Evolutionary conservation across 2,888 invertebrate species (phyloP).

Genomic region (Coenonympha glycerion): DNA sequence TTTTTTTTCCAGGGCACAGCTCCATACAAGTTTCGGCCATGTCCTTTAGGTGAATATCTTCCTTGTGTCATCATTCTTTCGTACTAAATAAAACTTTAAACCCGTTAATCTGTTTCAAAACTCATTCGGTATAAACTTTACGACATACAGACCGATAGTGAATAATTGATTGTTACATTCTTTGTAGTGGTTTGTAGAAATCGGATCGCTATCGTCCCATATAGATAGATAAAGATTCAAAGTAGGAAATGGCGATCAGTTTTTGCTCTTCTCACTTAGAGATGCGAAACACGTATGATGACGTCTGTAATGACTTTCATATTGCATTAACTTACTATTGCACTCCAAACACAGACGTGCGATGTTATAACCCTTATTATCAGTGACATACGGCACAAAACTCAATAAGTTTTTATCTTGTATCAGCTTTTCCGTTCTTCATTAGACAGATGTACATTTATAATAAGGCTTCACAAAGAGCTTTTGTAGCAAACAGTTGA

Average conservation of each 20-base stretch:
- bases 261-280: slow-evolving; percentile 28
- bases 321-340: slow-evolving; percentile 14
- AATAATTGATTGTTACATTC: too few relatives aligned
- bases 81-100: too few relatives aligned
- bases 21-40: too few relatives aligned
- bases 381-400: not conserved
- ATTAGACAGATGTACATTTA: slow-evolving; percentile 17
- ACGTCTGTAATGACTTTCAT: slow-evolving; percentile 24
- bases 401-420: not conserved
- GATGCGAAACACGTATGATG: slow-evolving; percentile 25
- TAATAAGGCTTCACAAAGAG: slow-evolving; percentile 17
- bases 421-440: slow-evolving; percentile 15
- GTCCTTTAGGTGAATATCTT: too few relatives aligned
- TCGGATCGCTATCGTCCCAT: slow-evolving; percentile 2
- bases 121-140: too few relatives aligned
- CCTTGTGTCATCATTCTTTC: too few relatives aligned
- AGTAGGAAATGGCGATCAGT: slow-evolving; percentile 22
- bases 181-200: too few relatives aligned
- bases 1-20: too few relatives aligned
- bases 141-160: too few relatives aligned
- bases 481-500: slow-evolving; percentile 10
- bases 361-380: not conserved
- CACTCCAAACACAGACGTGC: not conserved
- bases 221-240: not conserved
- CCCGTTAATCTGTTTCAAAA: too few relatives aligned